Evolutionary conservation across 2,797 vertebrate species (phyloP).

Genomic region (Huso huso): DNA sequence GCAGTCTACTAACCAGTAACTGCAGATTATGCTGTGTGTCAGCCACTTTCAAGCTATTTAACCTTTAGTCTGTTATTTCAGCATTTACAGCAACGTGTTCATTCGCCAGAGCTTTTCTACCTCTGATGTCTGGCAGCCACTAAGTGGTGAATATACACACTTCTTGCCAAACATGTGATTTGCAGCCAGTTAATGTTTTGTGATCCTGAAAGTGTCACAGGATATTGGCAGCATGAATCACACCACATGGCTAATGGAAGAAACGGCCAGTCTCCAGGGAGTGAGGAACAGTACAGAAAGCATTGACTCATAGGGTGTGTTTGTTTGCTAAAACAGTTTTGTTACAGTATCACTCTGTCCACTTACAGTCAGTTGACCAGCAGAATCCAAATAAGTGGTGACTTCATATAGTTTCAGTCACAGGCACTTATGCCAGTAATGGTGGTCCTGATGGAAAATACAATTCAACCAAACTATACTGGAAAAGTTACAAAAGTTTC

Average conservation of each 20-base stretch:
- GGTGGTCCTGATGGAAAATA: constrained; percentile 38
- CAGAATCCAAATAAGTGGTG: constrained; percentile 34
- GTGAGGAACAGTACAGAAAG: constrained; percentile 25
- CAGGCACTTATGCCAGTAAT: constrained; percentile 16
- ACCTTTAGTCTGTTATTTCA: constrained; percentile 23
- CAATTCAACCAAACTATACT: constrained; percentile 22
- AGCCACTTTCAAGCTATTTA: no score
- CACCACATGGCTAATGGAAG: constrained; percentile 23
- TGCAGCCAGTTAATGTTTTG: constrained; percentile 22
- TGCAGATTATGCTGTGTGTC: no score
- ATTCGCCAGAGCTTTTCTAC: constrained; percentile 49
- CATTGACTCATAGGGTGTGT: constrained; percentile 51
- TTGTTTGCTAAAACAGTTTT: constrained; percentile 21
- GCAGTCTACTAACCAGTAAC: no score
- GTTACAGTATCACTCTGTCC: constrained; percentile 15
- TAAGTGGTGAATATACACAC: constrained; percentile 45
- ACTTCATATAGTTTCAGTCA: constrained; percentile 26
- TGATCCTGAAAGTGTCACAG: constrained; percentile 45
- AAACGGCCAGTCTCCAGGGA: constrained; percentile 21
- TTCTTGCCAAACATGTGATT: constrained; percentile 33
- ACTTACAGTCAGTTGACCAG: constrained; percentile 11
- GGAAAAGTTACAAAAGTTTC: not conserved
- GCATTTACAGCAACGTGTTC: constrained; percentile 70
- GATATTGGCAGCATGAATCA: constrained; percentile 60
- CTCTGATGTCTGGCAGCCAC: constrained; percentile 50